Evolutionary conservation across 1,140 invertebrate species (phyloP).

Genomic region (Rhagoletis zephyria): DNA sequence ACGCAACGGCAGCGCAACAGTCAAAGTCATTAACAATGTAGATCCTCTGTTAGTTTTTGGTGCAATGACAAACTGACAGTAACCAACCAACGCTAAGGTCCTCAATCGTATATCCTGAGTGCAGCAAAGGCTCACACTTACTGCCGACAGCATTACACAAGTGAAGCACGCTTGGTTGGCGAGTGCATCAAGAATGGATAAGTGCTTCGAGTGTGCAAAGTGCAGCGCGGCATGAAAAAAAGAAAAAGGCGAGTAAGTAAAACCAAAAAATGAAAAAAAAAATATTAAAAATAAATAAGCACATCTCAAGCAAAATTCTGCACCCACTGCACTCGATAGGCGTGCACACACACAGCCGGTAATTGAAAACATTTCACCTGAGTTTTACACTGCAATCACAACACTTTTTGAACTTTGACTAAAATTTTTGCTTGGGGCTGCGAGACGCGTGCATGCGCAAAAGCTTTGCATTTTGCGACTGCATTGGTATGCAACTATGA

Average conservation of each 20-base stretch:
- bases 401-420: neutral
- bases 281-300: neutral
- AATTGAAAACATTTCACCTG: constrained; percentile 13
- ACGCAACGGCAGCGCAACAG: neutral
- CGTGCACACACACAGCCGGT: neutral
- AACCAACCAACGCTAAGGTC: neutral
- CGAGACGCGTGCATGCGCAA: neutral
- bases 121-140: neutral
- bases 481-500: constrained; percentile 33
- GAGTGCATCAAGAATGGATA: constrained; percentile 24
- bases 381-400: neutral
- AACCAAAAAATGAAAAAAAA: neutral
- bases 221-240: neutral
- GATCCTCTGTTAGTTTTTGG: constrained; percentile 26
- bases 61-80: neutral
- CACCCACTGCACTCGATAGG: constrained; percentile 3
- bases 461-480: neutral
- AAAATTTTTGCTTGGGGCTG: neutral
- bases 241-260: neutral
- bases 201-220: constrained; percentile 34
- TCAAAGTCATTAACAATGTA: constrained; percentile 44
- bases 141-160: neutral
- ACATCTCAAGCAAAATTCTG: constrained; percentile 16
- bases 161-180: neutral
- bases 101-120: neutral